Evolutionary conservation across 2,888 invertebrate species (phyloP), one percentile per base, ranked within the genome.

Genomic region (Rhorus exstirpatorius): DNA sequence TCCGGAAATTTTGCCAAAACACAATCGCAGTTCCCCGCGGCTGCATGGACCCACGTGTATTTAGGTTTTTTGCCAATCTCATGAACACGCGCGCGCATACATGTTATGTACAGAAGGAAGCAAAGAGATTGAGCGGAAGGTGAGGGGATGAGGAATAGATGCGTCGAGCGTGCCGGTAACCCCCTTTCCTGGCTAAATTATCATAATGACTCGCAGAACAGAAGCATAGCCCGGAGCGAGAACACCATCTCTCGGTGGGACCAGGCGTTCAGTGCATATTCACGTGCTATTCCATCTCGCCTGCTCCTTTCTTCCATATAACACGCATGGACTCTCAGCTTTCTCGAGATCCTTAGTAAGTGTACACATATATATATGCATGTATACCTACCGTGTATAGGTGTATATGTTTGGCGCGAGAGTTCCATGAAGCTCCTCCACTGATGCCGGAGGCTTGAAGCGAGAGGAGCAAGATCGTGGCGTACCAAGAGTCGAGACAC

Each of bases 121-220:
- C 76, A 35, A 75, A 80, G 78, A 49, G 78, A 67, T 72, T 67
- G 70, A 58, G 67, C 63, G 63, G 80, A 55, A 49, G 72, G 38
- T 10, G 46, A n/a, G 46, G 61, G 61, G 77, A 53, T 17, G 49
- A 60, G 67, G 68, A 77, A 80, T 83, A 82, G 77, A 84, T 85
- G 83, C 83, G 82, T 71, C 84, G 81, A 79, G 82, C 71, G 82
- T 88, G 89, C 86, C 89, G 89, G 90, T 89, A 91, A 90, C 88
- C 89, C 89, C 90, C 89, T 90, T 91, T 91, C 90, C 90, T 88
- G 71, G 87, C 90, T 87, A 90, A 92, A 92, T 92, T 91, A 92
- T 91, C 91, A 91, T 92, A 92, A 92, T 92, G 89, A 90, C 89
- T 91, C 88, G 79, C 65, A 88, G 88, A 91, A 92, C 91, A 90